These are phyloP conservation scores for Ophraella communa DNA, from an alignment of 2,888 invertebrate species.

Conservation along the genomic window DNA sequence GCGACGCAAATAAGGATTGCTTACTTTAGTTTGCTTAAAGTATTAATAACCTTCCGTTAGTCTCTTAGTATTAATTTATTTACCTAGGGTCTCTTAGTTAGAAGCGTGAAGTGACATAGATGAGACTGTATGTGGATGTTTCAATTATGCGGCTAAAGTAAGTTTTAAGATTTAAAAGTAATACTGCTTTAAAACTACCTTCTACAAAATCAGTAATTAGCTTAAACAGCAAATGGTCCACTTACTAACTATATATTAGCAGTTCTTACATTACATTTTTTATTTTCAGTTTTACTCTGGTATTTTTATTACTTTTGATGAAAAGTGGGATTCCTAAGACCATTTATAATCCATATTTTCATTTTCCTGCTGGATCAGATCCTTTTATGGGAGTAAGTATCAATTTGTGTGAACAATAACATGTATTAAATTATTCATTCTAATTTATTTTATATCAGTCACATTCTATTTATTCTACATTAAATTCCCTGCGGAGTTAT, in stretches of 20 bases:
- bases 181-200: too few species aligned
- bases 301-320: background rate
- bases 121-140: background rate
- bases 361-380: slow-evolving; percentile 41
- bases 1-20: background rate
- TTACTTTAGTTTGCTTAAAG: background rate
- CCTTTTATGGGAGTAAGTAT: slow-evolving; percentile 44
- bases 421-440: too few species aligned
- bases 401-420: too few species aligned
- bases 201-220: too few species aligned
- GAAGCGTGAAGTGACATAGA: background rate
- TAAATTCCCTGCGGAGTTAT: too few species aligned
- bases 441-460: too few species aligned
- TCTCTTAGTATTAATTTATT: too few species aligned
- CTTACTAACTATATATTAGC: too few species aligned
- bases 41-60: background rate
- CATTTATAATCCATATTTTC: slow-evolving; percentile 40
- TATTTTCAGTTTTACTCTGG: background rate
- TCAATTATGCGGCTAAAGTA: background rate
- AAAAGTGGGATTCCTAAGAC: slow-evolving; percentile 1
- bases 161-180: background rate
- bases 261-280: background rate
- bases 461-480: too few species aligned
- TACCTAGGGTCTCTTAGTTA: too few species aligned
- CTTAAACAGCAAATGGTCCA: too few species aligned